phyloP scores from a whole-genome alignment of 2,888 invertebrate species.

The Caenorhabditis imperialis region DNA sequence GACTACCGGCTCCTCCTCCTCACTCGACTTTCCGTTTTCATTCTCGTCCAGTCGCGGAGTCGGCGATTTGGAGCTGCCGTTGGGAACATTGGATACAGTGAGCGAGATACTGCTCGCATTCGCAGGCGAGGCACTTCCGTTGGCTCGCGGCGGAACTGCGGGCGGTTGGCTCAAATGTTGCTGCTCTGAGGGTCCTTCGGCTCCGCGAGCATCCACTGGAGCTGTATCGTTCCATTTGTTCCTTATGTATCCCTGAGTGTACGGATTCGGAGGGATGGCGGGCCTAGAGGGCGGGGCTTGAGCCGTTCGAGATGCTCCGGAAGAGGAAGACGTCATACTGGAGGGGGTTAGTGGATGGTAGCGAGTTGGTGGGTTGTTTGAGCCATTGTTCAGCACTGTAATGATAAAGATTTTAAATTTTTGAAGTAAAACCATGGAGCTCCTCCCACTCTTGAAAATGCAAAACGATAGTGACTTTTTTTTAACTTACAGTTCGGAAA shows the following conservation, averaged over 20 bases:
- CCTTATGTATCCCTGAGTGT: constrained; percentile 27
- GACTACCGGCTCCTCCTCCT: constrained; percentile 60
- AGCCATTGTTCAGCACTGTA: no score
- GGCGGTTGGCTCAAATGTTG: constrained; percentile 11
- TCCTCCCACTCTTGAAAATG: no score
- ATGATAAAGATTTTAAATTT: no score
- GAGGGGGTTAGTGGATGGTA: constrained; percentile 54
- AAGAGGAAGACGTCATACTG: constrained; percentile 47
- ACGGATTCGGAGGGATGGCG: constrained; percentile 26
- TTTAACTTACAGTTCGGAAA: constrained; percentile 36
- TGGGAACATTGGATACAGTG: constrained; percentile 39
- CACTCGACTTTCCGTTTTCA: constrained; percentile 35
- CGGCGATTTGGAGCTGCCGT: constrained; percentile 40
- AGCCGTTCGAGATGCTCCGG: constrained; percentile 23
- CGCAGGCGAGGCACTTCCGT: constrained; percentile 57
- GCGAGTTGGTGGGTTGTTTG: constrained; percentile 9
- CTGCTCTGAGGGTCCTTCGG: not conserved
- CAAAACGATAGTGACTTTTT: not conserved
- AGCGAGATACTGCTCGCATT: constrained; percentile 48
- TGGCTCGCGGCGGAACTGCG: constrained; percentile 21
- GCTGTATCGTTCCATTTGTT: constrained; percentile 41
- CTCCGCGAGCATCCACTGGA: constrained; percentile 31
- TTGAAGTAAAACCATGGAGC: no score
- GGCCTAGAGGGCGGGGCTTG: constrained; percentile 27
- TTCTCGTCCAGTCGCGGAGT: constrained; percentile 46